Evolutionary conservation across 2,888 invertebrate species (phyloP).

Genomic region (Chelonus formosanus): DNA sequence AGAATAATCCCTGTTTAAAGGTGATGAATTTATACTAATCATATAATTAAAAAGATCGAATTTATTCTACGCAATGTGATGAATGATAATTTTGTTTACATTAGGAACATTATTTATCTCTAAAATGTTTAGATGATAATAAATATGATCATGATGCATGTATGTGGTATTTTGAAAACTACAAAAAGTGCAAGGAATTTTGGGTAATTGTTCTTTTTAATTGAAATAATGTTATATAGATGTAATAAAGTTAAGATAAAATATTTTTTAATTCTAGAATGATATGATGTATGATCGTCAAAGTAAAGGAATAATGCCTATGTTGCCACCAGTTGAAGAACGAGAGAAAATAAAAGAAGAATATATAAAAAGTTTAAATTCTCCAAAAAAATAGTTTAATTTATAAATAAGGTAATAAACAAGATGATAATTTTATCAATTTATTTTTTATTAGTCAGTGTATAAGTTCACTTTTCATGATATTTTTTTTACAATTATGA

Average conservation of each 20-base stretch:
- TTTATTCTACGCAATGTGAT: background rate
- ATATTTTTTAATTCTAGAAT: conserved; percentile 66
- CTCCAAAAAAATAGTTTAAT: conserved; percentile 1
- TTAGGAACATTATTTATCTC: conserved; percentile 78
- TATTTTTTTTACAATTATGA: too few relatives aligned
- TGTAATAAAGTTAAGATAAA: background rate
- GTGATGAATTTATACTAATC: conserved; percentile 40
- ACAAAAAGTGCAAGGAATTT: conserved; percentile 81
- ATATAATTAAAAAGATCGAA: background rate
- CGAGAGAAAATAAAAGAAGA: conserved; percentile 71
- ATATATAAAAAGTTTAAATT: conserved; percentile 12
- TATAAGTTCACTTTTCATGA: too few relatives aligned
- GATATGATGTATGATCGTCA: conserved; percentile 71
- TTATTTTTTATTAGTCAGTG: too few relatives aligned
- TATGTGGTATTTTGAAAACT: conserved; percentile 76
- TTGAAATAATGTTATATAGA: background rate
- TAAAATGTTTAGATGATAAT: conserved; percentile 76
- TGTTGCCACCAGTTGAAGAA: conserved; percentile 76
- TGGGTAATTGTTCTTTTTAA: conserved; percentile 71
- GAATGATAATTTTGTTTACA: conserved; percentile 42
- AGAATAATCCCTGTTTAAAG: conserved; percentile 66
- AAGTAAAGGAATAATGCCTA: conserved; percentile 72
- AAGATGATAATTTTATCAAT: too few relatives aligned
- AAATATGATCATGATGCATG: conserved; percentile 76
- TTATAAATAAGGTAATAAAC: too few relatives aligned